Base-by-base conservation (phyloP, 2,888 invertebrate species). In the Drymonia ruficornis region DNA sequence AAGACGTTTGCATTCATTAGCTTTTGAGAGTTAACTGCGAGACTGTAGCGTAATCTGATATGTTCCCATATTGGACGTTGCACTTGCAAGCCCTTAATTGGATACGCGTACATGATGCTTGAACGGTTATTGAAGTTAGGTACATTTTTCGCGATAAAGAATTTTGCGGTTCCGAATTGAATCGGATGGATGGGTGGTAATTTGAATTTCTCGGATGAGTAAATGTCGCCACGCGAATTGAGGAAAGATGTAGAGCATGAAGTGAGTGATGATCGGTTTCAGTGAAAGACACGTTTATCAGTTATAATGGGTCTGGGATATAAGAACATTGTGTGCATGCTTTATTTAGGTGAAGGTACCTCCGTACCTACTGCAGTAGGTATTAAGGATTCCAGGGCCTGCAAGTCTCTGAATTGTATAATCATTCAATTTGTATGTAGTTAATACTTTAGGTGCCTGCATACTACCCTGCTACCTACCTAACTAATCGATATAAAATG, bases 1-100 rank as follows among this genome's bases (percentile, higher is more conserved):
- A 79, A 83, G 74, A 77, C 72, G 81, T 83, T 85, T 83, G 81
- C 86, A 86, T 85, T 87, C 89, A 89, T 89, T 88, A 86, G 72
- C 68, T 81, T 81, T 79, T 81, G 74, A 78, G 78, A 78, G 78
- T 75, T 72, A 78, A 72, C 68, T 74, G 74, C 72, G 72, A 67
- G 65, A 72, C 77, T 74, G 72, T 77, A 79, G 74, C 67, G 89
- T 83, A 89, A 90, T 83, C 78, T 72, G 87, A 90, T 86, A 85
- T 63, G 76, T 62, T 65, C 64, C 63, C 72, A 72, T 71, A 76
- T 72, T 76, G 71, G 57, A 49, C 56, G 57, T 59, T 72, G 59
- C 55, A 71, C 71, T 75, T 64, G 65, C 59, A 67, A 64, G 69
- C 75, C 77, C 78, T 80, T 84, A 78, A 84, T 84, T 86, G 78